phyloP scores from a whole-genome alignment of 1,140 invertebrate species.

The Drosophila prosaltans region DNA sequence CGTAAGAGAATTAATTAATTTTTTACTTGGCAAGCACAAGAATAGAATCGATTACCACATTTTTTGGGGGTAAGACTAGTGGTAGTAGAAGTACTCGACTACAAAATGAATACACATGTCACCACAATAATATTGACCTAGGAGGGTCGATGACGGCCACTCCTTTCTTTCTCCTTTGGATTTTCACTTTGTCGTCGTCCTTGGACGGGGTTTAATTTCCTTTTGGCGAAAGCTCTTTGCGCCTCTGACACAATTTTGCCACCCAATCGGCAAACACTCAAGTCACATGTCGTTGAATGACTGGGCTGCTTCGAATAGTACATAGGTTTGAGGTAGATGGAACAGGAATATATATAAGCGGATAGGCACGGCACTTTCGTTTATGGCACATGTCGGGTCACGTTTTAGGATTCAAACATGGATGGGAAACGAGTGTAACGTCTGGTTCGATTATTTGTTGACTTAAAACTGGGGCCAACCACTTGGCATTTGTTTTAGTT shows the following conservation, averaged over 20 bases:
- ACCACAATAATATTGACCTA: constrained; percentile 56
- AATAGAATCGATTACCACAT: constrained; percentile 57
- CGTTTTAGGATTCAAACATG: constrained; percentile 49
- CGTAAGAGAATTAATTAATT: constrained; percentile 76
- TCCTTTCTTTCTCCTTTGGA: constrained; percentile 2
- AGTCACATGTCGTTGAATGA: constrained; percentile 7
- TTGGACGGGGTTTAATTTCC: constrained; percentile 35
- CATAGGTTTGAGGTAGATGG: too few relatives aligned
- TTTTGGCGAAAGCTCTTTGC: constrained; percentile 24
- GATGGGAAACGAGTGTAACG: constrained; percentile 20
- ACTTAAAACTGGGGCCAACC: constrained; percentile 33
- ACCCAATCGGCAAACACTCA: constrained; percentile 41
- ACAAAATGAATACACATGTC: constrained; percentile 77
- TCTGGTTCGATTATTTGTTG: constrained; percentile 52
- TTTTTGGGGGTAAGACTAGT: not conserved
- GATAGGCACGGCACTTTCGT: constrained; percentile 21
- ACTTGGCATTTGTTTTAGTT: constrained; percentile 31
- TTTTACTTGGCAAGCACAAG: constrained; percentile 61
- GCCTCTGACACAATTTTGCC: constrained; percentile 53
- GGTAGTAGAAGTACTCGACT: constrained; percentile 40
- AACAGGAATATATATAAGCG: too few relatives aligned
- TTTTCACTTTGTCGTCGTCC: constrained; percentile 12
- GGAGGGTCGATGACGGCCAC: constrained; percentile 9
- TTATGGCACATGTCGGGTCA: constrained; percentile 35
- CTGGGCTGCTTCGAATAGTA: too few relatives aligned